Evolutionary conservation across 2,113 vertebrate species (phyloP), one percentile per base, ranked within the genome.

Genomic region (Apeltes quadracus): DNA sequence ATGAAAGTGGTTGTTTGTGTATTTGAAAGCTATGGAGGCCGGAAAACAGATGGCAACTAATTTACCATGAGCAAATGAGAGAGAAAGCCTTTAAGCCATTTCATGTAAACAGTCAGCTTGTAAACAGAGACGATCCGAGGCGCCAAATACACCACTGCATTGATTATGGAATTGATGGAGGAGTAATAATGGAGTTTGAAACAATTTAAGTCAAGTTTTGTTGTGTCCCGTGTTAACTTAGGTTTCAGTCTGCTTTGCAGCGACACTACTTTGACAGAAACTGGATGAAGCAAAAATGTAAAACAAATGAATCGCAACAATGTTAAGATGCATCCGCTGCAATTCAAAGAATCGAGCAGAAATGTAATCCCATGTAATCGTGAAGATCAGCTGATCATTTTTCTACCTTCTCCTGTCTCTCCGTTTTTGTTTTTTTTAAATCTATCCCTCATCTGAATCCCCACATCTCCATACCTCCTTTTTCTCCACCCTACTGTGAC

Each of bases 31-130:
- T 76, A 78, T 61, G 77, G 39, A 68, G 44, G 77, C 61, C 84
- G 74, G 23, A 74, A 75, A 81, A 61, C 88, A 87, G 75, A 78
- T 81, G 78, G 71, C 70, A 71, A 72, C 63, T 82, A 66, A 75
- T 88, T 85, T 84, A 79, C 77, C 58, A 62, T 25, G 63, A 57
- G 55, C 27, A 87, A 88, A 85, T 6, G 48, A 75, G 39, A 82
- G 48, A 67, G 57, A 84, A 83, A 81, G 68, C 74, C 78, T 83
- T 79, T 75, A 79, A 89, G 79, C 78, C 48, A 81, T 86, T 81
- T 72, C 75, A 82, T 84, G 77, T 85, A 78, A 84, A 66, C 65
- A 78, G 59, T 51, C 56, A 61, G 63, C 61, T 29, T 82, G 70
- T 59, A 75, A 77, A 84, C 78, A 83, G 55, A 34, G 18, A 55